phyloP scores from a whole-genome alignment of 2,113 vertebrate species.

The Malaclemys terrapin region DNA sequence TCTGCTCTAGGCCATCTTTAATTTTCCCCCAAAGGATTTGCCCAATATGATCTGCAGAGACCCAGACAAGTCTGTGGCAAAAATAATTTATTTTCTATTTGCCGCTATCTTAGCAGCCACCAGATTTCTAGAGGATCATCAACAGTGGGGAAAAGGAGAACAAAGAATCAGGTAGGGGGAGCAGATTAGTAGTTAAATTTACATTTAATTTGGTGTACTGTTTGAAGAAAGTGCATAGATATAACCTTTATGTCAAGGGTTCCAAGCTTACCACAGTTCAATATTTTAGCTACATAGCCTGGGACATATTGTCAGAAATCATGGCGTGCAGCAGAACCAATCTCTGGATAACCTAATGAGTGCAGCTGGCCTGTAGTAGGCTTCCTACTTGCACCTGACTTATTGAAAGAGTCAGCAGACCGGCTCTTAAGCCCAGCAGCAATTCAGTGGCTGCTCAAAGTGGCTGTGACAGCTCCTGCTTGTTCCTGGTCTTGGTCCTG shows the following conservation, averaged over 20 bases:
- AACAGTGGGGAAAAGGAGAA: background rate
- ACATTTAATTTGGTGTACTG: background rate
- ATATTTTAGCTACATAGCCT: background rate
- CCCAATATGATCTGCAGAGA: background rate
- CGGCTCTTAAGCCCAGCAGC: too few species aligned
- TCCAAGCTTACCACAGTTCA: background rate
- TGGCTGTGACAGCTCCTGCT: too few species aligned
- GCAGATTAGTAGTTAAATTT: background rate
- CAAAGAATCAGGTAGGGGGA: background rate
- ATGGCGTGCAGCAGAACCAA: too few species aligned
- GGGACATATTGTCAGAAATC: background rate
- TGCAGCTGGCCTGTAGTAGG: too few species aligned
- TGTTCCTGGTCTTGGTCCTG: too few species aligned
- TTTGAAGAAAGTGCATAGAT: background rate
- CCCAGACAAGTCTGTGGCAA: background rate
- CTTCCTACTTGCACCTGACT: too few species aligned
- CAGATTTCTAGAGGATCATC: background rate
- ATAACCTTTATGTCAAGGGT: background rate
- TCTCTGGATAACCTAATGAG: too few species aligned
- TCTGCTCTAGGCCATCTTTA: background rate
- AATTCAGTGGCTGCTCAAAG: too few species aligned
- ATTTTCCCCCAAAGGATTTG: conserved; percentile 6
- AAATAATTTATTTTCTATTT: background rate
- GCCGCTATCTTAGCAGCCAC: background rate
- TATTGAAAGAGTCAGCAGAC: too few species aligned